A percentile compares a stretch with the other conserved stretches of the same genome.
Evolutionary conservation across 2,113 vertebrate species (phyloP).

Genomic region (Colaptes auratus): DNA sequence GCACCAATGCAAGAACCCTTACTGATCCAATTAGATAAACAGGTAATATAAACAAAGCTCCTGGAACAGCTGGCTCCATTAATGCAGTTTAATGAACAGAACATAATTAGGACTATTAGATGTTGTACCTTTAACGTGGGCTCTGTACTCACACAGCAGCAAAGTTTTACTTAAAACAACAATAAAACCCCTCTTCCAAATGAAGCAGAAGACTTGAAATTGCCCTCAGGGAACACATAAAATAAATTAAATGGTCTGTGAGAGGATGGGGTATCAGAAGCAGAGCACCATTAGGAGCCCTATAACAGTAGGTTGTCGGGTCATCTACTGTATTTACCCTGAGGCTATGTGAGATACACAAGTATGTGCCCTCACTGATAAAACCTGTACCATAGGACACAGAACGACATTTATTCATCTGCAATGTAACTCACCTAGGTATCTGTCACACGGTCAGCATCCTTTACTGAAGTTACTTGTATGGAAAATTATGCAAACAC

Average conservation of each 20-base stretch:
- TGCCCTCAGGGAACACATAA: neutral
- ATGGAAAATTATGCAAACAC: neutral
- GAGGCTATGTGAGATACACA: neutral
- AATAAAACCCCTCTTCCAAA: slow-evolving; percentile 20
- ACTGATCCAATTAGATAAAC: slow-evolving; percentile 23
- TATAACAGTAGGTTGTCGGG: neutral
- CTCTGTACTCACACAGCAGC: neutral
- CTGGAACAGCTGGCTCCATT: neutral
- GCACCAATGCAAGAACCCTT: neutral
- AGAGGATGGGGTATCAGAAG: neutral
- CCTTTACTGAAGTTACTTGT: neutral
- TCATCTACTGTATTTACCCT: neutral
- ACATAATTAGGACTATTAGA: neutral
- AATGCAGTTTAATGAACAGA: slow-evolving; percentile 32
- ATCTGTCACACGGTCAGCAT: neutral
- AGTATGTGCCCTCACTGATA: too few species aligned
- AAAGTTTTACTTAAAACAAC: slow-evolving; percentile 8
- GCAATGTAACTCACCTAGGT: neutral
- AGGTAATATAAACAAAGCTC: slow-evolving; percentile 25
- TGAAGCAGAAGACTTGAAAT: slow-evolving; percentile 30
- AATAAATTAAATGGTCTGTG: neutral
- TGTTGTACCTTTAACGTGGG: neutral
- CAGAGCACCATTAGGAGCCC: neutral
- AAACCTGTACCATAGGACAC: neutral
- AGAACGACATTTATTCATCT: neutral